phyloP scores from a whole-genome alignment of 1,140 invertebrate species.

The Pinna nobilis region DNA sequence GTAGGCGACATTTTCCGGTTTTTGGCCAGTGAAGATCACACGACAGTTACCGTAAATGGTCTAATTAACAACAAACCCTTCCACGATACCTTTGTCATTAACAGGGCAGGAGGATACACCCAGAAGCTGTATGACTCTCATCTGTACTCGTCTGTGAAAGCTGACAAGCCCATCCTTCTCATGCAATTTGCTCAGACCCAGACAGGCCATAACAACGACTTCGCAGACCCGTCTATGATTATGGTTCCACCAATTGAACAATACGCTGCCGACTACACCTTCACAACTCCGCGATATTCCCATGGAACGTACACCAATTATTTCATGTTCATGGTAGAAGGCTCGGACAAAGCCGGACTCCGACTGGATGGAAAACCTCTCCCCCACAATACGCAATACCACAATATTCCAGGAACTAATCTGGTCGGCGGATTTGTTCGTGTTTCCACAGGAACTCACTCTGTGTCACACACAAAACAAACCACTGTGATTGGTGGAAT shows the following conservation, averaged over 20 bases:
- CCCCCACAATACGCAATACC: conserved; percentile 25
- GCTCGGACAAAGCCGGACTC: conserved; percentile 40
- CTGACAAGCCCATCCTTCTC: conserved; percentile 34
- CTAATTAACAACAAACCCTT: conserved; percentile 16
- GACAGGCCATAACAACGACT: neutral
- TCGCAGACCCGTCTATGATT: conserved; percentile 57
- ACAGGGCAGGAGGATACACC: conserved; percentile 8
- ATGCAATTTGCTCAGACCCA: conserved; percentile 36
- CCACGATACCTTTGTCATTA: neutral
- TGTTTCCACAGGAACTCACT: conserved; percentile 42
- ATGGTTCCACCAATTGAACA: conserved; percentile 52
- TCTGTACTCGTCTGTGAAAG: conserved; percentile 3
- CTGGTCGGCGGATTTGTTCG: conserved; percentile 33
- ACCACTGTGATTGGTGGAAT: conserved; percentile 50
- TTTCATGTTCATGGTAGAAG: conserved; percentile 51
- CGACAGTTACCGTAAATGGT: conserved; percentile 28
- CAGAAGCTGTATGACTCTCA: conserved; percentile 23
- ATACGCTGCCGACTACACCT: conserved; percentile 58
- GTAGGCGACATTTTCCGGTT: conserved; percentile 55
- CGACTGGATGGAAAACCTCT: conserved; percentile 37
- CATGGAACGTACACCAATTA: conserved; percentile 45
- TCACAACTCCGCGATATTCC: conserved; percentile 52
- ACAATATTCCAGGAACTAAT: conserved; percentile 37
- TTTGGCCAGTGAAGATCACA: conserved; percentile 49
- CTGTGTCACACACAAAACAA: conserved; percentile 42